Conservation (phyloP, 2,113 vertebrate genomes). For the Phainopepla nitens region DNA sequence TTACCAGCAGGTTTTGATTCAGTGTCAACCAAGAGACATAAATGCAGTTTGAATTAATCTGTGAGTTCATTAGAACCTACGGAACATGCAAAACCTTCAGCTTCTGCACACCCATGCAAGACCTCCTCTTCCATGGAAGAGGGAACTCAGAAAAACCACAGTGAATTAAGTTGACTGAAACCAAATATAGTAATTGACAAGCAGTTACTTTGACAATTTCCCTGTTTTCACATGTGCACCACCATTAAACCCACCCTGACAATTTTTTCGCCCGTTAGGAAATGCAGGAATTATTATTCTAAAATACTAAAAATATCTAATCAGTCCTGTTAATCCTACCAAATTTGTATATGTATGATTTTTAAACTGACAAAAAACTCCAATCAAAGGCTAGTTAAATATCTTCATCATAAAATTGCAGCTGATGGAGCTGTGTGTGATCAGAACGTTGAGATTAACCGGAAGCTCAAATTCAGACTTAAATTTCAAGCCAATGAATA, state of each 20-base stretch:
- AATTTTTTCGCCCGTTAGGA: not conserved
- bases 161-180: not conserved
- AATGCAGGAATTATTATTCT: not conserved
- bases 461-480: not conserved
- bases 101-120: not conserved
- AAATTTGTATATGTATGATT: not conserved
- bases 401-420: not conserved
- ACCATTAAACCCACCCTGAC: not conserved
- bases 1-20: not conserved
- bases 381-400: not conserved
- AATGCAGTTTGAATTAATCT: not conserved
- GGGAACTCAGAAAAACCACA: not conserved
- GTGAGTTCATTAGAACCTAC: not conserved
- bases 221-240: not conserved
- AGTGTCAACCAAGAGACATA: not conserved
- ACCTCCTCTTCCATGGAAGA: not conserved
- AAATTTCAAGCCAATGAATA: not conserved
- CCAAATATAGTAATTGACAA: accelerated
- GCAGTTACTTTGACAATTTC: not conserved
- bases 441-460: not conserved
- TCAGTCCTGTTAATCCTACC: not conserved
- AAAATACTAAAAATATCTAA: not conserved
- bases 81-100: not conserved
- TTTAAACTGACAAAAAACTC: not conserved
- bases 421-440: not conserved